A percentile compares a stretch with the other conserved stretches of the same genome.
Conservation (phyloP, 2,113 vertebrate species). For the Cephalopterus ornatus region DNA sequence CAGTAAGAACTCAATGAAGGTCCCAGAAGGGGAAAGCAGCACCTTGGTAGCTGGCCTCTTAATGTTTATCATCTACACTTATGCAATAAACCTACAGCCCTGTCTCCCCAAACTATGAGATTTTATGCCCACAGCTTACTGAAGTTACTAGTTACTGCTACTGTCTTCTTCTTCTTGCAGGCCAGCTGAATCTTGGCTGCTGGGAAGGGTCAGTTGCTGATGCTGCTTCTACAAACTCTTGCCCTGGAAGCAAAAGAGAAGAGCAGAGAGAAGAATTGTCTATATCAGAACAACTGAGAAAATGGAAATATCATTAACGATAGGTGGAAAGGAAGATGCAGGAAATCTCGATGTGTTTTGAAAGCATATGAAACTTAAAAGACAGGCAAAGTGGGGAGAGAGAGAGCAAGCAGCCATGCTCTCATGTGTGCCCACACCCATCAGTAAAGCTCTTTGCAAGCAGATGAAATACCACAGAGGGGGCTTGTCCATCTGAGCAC, state of each 20-base stretch:
- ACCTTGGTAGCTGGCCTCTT: conserved; percentile 15
- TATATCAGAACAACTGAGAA: background rate
- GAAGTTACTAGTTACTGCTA: background rate
- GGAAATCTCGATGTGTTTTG: background rate
- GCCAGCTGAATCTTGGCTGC: background rate
- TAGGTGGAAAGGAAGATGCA: background rate
- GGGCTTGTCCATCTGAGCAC: background rate
- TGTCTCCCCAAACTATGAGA: background rate
- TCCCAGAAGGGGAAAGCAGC: background rate
- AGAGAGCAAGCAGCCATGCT: background rate
- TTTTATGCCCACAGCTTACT: background rate
- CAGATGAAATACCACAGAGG: background rate
- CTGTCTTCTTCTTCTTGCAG: background rate
- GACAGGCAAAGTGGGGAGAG: background rate
- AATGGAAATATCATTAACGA: background rate
- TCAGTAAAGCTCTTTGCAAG: background rate
- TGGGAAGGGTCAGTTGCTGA: background rate
- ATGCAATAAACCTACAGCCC: background rate
- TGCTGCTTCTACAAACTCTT: background rate
- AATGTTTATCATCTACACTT: conserved; percentile 3
- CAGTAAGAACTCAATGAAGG: background rate
- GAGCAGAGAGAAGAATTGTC: background rate
- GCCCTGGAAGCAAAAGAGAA: background rate
- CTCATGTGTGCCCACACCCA: background rate
- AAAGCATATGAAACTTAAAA: background rate